Percentiles rank a stretch among this genome's conserved stretches.
These are phyloP conservation scores for Crocodylus rhombifer DNA, from an alignment of 2,797 vertebrate genomes.

Conservation along the genomic window DNA sequence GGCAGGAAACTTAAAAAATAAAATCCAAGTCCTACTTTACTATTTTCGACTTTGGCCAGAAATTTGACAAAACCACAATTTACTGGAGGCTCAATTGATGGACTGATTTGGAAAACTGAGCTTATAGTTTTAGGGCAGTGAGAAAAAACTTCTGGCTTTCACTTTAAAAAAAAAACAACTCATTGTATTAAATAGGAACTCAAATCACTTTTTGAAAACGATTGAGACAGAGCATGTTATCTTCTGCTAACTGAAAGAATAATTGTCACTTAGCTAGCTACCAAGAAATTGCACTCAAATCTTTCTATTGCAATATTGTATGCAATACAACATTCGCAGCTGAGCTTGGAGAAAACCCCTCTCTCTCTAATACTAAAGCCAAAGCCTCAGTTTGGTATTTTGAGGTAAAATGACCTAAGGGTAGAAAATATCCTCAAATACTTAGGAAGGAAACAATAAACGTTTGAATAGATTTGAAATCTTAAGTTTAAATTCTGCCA, in stretches of 20 bases:
- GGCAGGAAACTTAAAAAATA: slow-evolving; percentile 5
- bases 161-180: slow-evolving; percentile 1
- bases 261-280: background rate
- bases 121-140: background rate
- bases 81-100: background rate
- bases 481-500: background rate
- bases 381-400: background rate
- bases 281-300: background rate
- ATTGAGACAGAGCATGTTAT: background rate
- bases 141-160: slow-evolving; percentile 25
- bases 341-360: background rate
- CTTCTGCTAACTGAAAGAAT: background rate
- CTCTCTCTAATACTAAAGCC: background rate
- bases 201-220: slow-evolving; percentile 17
- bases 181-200: slow-evolving; percentile 6
- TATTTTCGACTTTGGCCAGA: background rate
- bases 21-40: background rate
- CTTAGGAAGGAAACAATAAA: background rate
- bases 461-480: background rate
- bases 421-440: background rate
- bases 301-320: background rate
- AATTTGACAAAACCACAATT: background rate
- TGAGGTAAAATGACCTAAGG: background rate
- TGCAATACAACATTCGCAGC: background rate
- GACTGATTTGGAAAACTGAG: slow-evolving; percentile 32